Evolutionary conservation across 1,140 invertebrate genomes (phyloP).

Genomic region (Dufourea novaeangliae): DNA sequence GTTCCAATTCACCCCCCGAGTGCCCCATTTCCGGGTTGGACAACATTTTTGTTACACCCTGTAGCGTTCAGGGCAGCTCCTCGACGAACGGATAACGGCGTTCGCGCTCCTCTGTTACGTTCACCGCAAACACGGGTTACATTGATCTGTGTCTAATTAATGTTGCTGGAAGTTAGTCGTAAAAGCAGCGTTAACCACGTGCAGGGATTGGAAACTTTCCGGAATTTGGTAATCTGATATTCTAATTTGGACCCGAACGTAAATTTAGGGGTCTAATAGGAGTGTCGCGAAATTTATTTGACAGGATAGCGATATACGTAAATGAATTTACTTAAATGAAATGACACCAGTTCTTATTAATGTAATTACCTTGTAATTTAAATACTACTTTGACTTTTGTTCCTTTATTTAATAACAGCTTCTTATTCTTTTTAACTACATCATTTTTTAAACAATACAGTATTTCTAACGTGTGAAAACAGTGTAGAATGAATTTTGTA

Average conservation of each 20-base stretch:
- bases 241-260: constrained; percentile 25
- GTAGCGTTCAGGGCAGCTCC: not conserved
- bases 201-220: constrained; percentile 29
- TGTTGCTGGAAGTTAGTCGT: constrained; percentile 12
- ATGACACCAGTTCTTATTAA: too few species aligned
- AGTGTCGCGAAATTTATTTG: constrained; percentile 2
- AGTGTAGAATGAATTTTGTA: too few species aligned
- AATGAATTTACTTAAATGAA: not conserved
- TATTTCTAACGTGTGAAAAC: too few species aligned
- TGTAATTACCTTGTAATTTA: too few species aligned
- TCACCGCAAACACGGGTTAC: not conserved
- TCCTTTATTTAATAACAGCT: too few species aligned
- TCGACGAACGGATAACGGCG: not conserved
- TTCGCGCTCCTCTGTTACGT: not conserved
- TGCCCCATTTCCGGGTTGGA: too few species aligned
- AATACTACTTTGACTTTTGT: too few species aligned
- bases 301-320: not conserved
- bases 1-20: too few species aligned
- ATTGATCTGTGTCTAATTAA: constrained; percentile 41
- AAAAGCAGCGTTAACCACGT: not conserved
- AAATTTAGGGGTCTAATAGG: constrained; percentile 13
- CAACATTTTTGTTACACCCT: not conserved
- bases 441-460: too few species aligned
- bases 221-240: constrained; percentile 30
- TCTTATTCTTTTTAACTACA: too few species aligned